Evolutionary conservation across 2,113 vertebrate species (phyloP), one percentile per base, ranked within the genome.

Genomic region (Tragelaphus imberbis): DNA sequence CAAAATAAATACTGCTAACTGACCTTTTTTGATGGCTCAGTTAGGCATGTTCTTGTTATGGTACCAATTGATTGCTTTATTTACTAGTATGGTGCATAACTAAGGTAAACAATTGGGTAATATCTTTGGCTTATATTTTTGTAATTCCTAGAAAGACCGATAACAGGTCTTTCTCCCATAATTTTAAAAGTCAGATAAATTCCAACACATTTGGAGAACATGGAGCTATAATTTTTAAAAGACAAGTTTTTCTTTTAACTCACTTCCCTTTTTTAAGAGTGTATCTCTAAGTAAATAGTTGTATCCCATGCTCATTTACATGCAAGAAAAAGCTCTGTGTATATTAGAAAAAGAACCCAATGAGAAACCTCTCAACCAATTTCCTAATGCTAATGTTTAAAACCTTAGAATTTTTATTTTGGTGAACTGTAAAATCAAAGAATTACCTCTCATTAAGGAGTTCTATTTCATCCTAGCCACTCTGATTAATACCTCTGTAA

Each of bases 1-100:
- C 91, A 95, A 97, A 98, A 91, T 89, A 98, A 98, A 96, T 92
- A 94, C 53, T 93, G 79, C 7, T 96, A 97, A 95, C 44, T 97
- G 89, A 98, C 40, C 71, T 96, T 97, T 96, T 89, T 94, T 92
- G 97, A 63, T 93, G 87, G 90, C 94, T 91, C 71, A 94, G 49
- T 88, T 93, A 97, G 95, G 79, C 80, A n/a, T n/a, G 61, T 95
- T 95, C 82, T 97, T 63, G 53, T 44, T 49, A 30, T 71, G 58
- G 14, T 84, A 90, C 92, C 86, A 61, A 6, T 27, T 94, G 44
- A 28, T 88, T 61, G 53, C 65, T 93, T 92, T 84, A 81, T 95
- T 97, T 96, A 89, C 84, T 87, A 68, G 86, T 65, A 87, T 25
- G n/a, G 58, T 44, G 58, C 16, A 4, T 77, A 89, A 58, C 71